Percentiles rank a stretch among this genome's conserved stretches.
Conservation (phyloP, 37 sponge, comb jelly and placozoan genomes). For the Mnemiopsis leidyi region DNA sequence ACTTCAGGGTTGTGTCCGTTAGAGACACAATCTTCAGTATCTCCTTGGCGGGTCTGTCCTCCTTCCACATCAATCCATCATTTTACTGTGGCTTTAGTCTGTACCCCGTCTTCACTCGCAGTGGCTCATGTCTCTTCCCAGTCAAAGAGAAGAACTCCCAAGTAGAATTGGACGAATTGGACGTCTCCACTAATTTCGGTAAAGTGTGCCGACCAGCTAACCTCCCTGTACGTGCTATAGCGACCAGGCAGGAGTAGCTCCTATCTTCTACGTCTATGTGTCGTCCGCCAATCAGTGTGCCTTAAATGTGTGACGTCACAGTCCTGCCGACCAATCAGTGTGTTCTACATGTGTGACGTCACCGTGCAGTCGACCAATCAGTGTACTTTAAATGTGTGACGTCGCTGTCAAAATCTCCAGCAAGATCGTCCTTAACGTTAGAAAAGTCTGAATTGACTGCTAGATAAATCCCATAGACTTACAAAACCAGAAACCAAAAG, state of each 20-base stretch:
- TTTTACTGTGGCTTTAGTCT: background rate
- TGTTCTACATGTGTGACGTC: background rate
- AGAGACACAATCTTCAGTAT: too few species aligned
- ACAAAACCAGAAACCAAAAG: too few species aligned
- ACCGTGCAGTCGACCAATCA: background rate
- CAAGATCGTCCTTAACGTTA: too few species aligned
- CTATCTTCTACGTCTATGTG: background rate
- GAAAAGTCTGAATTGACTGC: too few species aligned
- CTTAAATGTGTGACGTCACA: background rate
- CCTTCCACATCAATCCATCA: background rate
- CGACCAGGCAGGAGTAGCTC: background rate
- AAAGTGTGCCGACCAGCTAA: background rate
- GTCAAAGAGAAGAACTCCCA: background rate
- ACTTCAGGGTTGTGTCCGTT: too few species aligned
- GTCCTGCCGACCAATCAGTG: background rate
- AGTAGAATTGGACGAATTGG: background rate
- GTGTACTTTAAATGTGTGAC: background rate
- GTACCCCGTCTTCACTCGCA: background rate
- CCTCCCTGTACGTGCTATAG: background rate
- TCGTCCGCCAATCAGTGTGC: background rate
- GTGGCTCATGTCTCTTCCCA: background rate
- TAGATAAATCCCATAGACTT: too few species aligned
- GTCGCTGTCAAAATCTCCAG: too few species aligned
- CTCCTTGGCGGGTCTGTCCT: too few species aligned
- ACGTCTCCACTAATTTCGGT: background rate